Evolutionary conservation across 1,140 invertebrate genomes (phyloP).

Genomic region (Caenorhabditis latens): DNA sequence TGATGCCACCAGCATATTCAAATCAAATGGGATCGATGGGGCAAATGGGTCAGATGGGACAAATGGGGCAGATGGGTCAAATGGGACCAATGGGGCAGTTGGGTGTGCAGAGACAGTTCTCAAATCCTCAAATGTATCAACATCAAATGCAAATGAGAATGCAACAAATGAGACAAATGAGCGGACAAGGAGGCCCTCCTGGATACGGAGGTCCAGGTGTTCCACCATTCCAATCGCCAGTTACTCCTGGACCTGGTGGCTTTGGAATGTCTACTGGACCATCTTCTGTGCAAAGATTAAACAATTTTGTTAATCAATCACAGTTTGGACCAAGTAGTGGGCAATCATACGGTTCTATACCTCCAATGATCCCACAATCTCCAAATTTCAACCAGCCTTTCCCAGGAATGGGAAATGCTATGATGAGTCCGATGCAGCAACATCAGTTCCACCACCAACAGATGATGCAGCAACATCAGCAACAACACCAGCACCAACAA

Average conservation of each 20-base stretch:
- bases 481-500: conserved; percentile 17
- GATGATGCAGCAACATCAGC: conserved; percentile 29
- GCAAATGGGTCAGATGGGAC: not conserved
- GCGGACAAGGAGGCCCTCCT: not conserved
- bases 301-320: conserved; percentile 35
- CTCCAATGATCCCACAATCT: conserved; percentile 25
- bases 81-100: conserved; percentile 16
- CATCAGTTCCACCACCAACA: conserved; percentile 34
- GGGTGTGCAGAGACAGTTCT: conserved; percentile 1
- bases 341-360: not conserved
- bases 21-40: conserved; percentile 41
- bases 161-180: conserved; percentile 39
- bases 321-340: conserved; percentile 24
- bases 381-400: conserved; percentile 23
- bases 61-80: conserved; percentile 1
- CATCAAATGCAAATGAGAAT: conserved; percentile 33
- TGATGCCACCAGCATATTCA: conserved; percentile 19
- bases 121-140: conserved; percentile 32
- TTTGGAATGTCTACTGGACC: conserved; percentile 18
- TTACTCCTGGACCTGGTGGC: not conserved
- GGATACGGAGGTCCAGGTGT: conserved; percentile 32
- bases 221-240: not conserved
- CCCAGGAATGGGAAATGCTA: not conserved
- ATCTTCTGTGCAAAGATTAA: conserved; percentile 16
- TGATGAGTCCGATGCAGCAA: conserved; percentile 52